Conservation (phyloP, 2,797 vertebrate species). For the Mycteria americana region DNA sequence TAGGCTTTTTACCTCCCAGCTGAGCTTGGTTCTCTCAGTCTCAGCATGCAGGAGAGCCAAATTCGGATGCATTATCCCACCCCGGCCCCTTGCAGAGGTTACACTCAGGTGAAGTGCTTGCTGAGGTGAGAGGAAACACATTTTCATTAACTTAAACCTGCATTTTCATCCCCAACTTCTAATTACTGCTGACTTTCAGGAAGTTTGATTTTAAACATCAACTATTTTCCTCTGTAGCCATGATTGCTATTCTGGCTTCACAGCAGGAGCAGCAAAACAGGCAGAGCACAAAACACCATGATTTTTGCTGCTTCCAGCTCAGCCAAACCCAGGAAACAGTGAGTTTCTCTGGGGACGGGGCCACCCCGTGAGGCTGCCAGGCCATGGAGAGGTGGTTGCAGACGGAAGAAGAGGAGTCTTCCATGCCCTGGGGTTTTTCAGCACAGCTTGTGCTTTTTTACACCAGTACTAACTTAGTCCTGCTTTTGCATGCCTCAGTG, state of each 20-base stretch:
- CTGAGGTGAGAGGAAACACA: not conserved
- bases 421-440: not conserved
- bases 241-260: accelerated
- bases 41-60: not conserved
- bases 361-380: not conserved
- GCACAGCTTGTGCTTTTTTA: not conserved
- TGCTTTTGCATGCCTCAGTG: not conserved
- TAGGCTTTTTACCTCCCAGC: not conserved
- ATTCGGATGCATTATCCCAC: accelerated
- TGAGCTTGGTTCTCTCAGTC: not conserved
- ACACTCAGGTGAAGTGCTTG: not conserved
- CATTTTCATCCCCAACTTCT: not conserved
- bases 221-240: not conserved
- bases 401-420: not conserved
- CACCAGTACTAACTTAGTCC: not conserved
- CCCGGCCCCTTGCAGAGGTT: not conserved
- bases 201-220: not conserved
- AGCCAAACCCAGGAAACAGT: not conserved
- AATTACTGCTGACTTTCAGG: not conserved
- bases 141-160: not conserved
- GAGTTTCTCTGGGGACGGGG: not conserved
- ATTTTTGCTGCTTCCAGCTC: not conserved
- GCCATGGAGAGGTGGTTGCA: not conserved
- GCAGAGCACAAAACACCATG: not conserved
- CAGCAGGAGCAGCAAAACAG: not conserved